Evolutionary conservation across 2,113 vertebrate genomes (phyloP), one percentile per base, ranked within the genome.

Genomic region (Mormoops blainvillei): DNA sequence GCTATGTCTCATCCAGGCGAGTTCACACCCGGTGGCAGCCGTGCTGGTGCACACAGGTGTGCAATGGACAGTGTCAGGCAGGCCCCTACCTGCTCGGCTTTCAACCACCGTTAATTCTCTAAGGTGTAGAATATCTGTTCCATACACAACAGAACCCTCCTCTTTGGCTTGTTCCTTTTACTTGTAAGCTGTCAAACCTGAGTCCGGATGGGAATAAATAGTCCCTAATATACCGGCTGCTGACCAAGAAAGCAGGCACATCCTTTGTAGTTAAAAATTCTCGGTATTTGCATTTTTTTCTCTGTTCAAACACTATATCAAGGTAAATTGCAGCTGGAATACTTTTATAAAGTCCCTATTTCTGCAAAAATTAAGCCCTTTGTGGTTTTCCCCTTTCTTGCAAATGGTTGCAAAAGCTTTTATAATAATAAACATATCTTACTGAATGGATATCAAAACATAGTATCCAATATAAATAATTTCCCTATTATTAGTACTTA

Each of bases 1-100:
- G 38, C 43, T 90, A 31, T 74, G 41, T 96, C n/a, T 96, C 77
- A 91, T 97, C 86, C 76, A 43, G 41, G 45, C 38, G 77, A 83
- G 33, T 82, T 94, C 52, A 89, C 76, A 33, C 7, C 14, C 0
- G 85, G 52, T 94, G 80, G 24, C 86, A 89, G 83, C 20, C 13
- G 15, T 93, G 33, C 85, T 83, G 68, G 50, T 8, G 14, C 28
- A 5, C 28, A 48, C 19, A 13, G 20, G 24, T 86, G 28, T 3
- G 0, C 73, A 58, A 63, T 28, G 38, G n/a, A 38, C 89, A 58
- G 14, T 65, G 20, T 1, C 2, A 84, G 52, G 74, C 36, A 74
- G 54, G 63, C 71, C 89, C 50, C 33, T 36, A 18, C 22, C 76
- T 73, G 38, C 74, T 80, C 67, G n/a, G 24, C 15, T 91, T 78